phyloP scores from a whole-genome alignment of 2,797 vertebrate species.

The Pseudochaenichthys georgianus region DNA sequence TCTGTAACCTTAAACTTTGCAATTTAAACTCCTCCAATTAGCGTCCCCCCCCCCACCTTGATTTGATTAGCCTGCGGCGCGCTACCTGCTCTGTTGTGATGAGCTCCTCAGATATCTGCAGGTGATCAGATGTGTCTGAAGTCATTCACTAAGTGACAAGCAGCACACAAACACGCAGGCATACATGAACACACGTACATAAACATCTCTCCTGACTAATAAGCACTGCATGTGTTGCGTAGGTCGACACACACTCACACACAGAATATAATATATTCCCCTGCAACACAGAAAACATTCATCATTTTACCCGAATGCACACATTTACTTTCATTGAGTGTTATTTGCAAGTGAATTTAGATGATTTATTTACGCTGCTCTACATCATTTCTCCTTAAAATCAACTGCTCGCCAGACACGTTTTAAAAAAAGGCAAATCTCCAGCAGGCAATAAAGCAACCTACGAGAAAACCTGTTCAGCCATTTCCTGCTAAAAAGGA shows the following conservation, averaged over 20 bases:
- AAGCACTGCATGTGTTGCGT: background rate
- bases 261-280: background rate
- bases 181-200: background rate
- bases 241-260: background rate
- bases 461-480: slow-evolving; percentile 9
- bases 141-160: slow-evolving; percentile 61
- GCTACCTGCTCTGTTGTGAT: slow-evolving; percentile 70
- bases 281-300: background rate
- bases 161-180: background rate
- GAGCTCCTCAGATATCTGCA: slow-evolving; percentile 67
- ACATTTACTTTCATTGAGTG: background rate
- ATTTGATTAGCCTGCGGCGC: slow-evolving; percentile 74
- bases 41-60: slow-evolving; percentile 43
- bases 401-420: background rate
- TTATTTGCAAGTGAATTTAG: background rate
- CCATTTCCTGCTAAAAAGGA: slow-evolving; percentile 24
- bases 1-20: slow-evolving; percentile 55
- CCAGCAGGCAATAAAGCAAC: slow-evolving; percentile 7
- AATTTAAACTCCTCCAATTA: slow-evolving; percentile 69
- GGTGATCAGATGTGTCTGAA: slow-evolving; percentile 63
- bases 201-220: background rate
- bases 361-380: background rate
- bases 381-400: background rate
- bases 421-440: slow-evolving; percentile 2
- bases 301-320: background rate